phyloP scores from a whole-genome alignment of 2,888 invertebrate genomes.

The Heliothis peltigera region DNA sequence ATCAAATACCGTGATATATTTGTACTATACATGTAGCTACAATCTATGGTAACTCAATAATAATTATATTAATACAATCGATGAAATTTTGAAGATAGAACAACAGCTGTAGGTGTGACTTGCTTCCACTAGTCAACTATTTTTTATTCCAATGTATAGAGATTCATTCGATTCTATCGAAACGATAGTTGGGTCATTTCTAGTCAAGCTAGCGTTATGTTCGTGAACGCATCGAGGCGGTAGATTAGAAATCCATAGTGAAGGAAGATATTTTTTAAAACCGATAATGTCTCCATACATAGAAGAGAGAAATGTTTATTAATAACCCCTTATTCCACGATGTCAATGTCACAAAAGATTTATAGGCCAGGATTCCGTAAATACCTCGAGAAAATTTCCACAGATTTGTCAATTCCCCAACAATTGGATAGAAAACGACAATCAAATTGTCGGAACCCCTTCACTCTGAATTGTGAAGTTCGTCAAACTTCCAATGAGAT shows the following conservation, averaged over 20 bases:
- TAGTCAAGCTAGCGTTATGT: not conserved
- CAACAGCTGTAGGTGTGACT: too few species aligned
- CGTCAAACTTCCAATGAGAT: slow-evolving; percentile 45
- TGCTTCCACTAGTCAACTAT: not conserved
- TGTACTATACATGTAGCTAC: too few species aligned
- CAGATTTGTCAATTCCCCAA: slow-evolving; percentile 11
- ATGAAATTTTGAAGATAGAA: too few species aligned
- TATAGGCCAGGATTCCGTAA: not conserved
- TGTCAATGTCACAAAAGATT: too few species aligned
- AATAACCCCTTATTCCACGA: too few species aligned
- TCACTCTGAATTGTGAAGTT: slow-evolving; percentile 35
- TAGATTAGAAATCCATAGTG: not conserved
- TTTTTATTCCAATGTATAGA: not conserved
- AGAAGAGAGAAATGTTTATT: too few species aligned
- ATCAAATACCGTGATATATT: too few species aligned
- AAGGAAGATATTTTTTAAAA: not conserved
- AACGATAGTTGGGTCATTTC: not conserved
- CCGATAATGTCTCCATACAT: not conserved
- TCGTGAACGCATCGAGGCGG: not conserved
- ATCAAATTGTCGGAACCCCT: slow-evolving; percentile 22
- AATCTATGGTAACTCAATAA: too few species aligned
- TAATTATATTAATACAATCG: too few species aligned
- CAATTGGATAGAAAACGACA: slow-evolving; percentile 20
- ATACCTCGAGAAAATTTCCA: not conserved
- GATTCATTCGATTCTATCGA: not conserved